A percentile compares a stretch with the other conserved stretches of the same genome.
Conservation (phyloP, 2,113 vertebrate genomes). For the Phylloscopus trochilus region DNA sequence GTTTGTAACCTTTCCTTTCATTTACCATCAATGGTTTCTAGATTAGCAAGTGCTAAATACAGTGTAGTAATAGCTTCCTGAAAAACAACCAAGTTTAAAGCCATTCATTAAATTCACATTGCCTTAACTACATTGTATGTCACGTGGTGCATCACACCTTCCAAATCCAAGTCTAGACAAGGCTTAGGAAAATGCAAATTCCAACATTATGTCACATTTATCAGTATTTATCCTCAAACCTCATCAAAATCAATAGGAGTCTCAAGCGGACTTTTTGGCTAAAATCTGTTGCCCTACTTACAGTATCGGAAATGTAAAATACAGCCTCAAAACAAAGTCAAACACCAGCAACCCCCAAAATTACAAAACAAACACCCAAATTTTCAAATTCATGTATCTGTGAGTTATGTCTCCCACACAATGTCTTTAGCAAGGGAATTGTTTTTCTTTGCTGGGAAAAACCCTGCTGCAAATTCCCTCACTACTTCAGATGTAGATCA, state of each 20-base stretch:
- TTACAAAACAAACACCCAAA: neutral
- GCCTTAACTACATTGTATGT: neutral
- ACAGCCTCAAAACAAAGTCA: neutral
- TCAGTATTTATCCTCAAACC: neutral
- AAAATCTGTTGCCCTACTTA: neutral
- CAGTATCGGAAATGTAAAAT: neutral
- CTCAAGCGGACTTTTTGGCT: neutral
- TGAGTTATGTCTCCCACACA: neutral
- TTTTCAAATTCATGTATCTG: neutral
- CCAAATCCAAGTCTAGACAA: constrained; percentile 25
- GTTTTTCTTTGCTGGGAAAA: constrained; percentile 28
- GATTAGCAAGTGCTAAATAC: neutral
- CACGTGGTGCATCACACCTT: neutral
- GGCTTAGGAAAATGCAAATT: constrained; percentile 5
- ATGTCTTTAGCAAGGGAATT: neutral
- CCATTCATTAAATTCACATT: neutral
- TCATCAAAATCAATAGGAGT: neutral
- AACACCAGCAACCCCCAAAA: neutral
- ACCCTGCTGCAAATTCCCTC: neutral
- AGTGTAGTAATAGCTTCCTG: neutral
- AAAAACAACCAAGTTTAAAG: neutral
- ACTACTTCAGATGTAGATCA: constrained; percentile 28
- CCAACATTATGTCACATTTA: neutral
- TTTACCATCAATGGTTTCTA: neutral
- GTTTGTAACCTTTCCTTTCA: neutral